Evolutionary conservation across 2,888 invertebrate genomes (phyloP).

Genomic region (Latrodectus elegans): DNA sequence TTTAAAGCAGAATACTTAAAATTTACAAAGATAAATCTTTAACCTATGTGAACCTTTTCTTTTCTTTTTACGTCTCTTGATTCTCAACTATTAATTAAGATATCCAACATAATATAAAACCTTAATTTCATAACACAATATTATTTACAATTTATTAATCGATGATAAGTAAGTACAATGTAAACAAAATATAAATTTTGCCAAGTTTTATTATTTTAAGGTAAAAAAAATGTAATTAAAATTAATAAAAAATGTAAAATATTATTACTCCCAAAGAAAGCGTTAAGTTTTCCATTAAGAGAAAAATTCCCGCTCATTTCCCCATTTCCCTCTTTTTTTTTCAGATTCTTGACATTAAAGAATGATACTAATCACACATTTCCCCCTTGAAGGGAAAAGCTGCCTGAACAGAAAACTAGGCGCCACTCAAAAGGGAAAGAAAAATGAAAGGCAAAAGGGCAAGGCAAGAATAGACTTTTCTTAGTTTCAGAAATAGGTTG

Average conservation of each 20-base stretch:
- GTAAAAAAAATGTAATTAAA: no score
- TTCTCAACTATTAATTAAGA: no score
- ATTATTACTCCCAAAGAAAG: not conserved
- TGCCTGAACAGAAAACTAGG: not conserved
- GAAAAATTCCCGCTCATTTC: not conserved
- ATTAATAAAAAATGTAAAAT: not conserved
- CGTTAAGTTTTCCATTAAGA: not conserved
- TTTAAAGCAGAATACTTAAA: no score
- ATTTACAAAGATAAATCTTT: no score
- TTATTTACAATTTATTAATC: no score
- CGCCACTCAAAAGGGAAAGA: conserved; percentile 13
- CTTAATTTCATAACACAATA: no score
- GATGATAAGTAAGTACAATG: no score
- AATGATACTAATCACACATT: conserved; percentile 32
- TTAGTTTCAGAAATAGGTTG: not conserved
- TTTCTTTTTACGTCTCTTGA: no score
- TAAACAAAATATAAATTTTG: no score
- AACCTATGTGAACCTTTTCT: no score
- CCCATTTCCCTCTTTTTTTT: not conserved
- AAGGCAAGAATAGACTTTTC: not conserved
- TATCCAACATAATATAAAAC: no score
- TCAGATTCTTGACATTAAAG: conserved; percentile 16
- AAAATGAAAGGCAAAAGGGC: not conserved
- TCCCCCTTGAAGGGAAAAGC: not conserved
- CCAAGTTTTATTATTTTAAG: no score